Conservation (phyloP, 2,797 vertebrate species). For the Premnoplex brunnescens region DNA sequence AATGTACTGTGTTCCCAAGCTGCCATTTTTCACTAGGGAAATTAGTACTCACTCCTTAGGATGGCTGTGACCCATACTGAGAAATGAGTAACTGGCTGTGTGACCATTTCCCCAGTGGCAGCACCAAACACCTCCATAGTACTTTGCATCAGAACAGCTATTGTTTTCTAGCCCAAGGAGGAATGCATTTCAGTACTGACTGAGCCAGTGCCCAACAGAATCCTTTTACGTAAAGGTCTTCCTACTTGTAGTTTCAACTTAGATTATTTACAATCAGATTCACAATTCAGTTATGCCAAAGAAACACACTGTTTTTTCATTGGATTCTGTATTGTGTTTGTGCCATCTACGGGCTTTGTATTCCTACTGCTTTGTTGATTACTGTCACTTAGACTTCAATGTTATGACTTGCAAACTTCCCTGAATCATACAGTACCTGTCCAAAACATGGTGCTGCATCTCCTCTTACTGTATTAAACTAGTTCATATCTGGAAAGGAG, state of each 20-base stretch:
- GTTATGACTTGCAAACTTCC: neutral
- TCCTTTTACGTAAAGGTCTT: neutral
- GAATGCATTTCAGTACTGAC: neutral
- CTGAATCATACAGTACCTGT: neutral
- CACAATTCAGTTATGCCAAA: neutral
- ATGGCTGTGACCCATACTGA: neutral
- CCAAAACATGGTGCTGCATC: neutral
- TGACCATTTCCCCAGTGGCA: neutral
- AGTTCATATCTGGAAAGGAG: constrained; percentile 73
- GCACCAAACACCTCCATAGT: neutral
- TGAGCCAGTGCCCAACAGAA: neutral
- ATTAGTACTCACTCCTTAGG: neutral
- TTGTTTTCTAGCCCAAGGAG: neutral
- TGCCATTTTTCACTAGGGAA: neutral
- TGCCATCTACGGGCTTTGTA: neutral
- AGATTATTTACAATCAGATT: neutral
- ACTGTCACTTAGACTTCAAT: neutral
- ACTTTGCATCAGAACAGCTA: neutral
- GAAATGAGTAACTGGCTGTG: neutral
- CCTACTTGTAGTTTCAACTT: neutral
- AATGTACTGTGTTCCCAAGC: neutral
- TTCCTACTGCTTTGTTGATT: neutral
- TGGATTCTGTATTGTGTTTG: neutral
- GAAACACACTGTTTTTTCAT: neutral
- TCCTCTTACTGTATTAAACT: constrained; percentile 37